Evolutionary conservation across 1,140 invertebrate genomes (phyloP), one percentile per base, ranked within the genome.

Genomic region (Asbolus verrucosus): DNA sequence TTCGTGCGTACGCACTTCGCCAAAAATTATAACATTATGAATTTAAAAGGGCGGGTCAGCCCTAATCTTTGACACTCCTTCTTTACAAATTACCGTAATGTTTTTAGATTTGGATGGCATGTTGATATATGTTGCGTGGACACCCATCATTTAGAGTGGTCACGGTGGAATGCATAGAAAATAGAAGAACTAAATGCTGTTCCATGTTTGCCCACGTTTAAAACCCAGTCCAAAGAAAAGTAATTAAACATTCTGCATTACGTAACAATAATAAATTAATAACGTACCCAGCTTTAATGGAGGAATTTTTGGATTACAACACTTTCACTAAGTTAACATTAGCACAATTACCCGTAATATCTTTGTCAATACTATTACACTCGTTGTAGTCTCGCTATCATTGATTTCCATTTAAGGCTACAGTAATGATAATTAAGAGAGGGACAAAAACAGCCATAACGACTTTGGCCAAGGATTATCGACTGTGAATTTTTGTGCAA

Each of bases 101-200:
- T 14, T 43, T 9, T 3, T 43, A 43, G 46, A 54, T 30, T 54
- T 27, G 46, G 46, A 54, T 21, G 41, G 21, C 46, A 54, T 11
- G 33, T 36, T 36, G 33, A 36, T 36, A n/a, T 36, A 36, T 36
- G 33, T 54, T 54, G 46, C 46, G 46, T 54, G 43, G 43, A 50
- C 16, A 50, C 15, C 1, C 16, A 19, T 24, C 43, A 50, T 50
- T 50, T 1, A 8, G 2, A 36, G 33, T 36, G 11, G 33, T 6
- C 3, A 27, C 3, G 11, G 11, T n/a, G 11, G n/a, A 36, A 36
- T 36, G 11, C 5, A 36, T 11, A 6, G 33, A 36, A 36, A 36
- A 36, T 6, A n/a, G 33, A 27, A 3, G 24, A 3, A 27, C 24
- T n/a, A n/a, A n/a, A n/a, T n/a, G n/a, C n/a, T n/a, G n/a, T n/a